A percentile compares a stretch with the other conserved stretches of the same genome.
Conservation (phyloP, 2,888 invertebrate genomes). For the Orthonychiurus folsomi region DNA sequence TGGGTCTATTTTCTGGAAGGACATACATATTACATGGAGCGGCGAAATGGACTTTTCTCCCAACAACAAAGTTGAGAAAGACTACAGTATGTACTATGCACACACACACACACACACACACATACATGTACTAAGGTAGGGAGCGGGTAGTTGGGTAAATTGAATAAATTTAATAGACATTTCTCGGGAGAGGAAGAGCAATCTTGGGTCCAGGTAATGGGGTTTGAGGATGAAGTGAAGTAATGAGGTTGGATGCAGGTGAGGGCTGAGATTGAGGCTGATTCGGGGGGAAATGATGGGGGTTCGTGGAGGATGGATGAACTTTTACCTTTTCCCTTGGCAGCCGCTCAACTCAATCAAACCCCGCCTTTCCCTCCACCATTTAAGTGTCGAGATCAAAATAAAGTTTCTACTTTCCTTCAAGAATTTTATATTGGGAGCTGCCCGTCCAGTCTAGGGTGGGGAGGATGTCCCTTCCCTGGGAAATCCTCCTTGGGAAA, state of each 20-base stretch:
- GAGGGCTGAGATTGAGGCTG: no score
- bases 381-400: neutral
- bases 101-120: no score
- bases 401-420: neutral
- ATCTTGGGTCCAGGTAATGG: neutral
- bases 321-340: no score
- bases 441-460: no score
- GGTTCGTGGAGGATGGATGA: neutral
- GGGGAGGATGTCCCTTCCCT: no score
- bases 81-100: no score
- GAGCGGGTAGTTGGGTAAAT: no score
- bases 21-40: neutral
- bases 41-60: no score
- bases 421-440: neutral
- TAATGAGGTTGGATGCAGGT: neutral
- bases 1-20: neutral
- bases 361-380: neutral
- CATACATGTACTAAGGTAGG: no score
- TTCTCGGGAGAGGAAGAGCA: neutral
- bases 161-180: slow-evolving; percentile 1
- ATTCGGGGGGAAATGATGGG: no score
- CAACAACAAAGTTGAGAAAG: no score
- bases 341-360: neutral
- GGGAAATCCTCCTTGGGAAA: neutral
- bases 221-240: neutral